Percentiles rank a stretch among this genome's conserved stretches.
These are phyloP conservation scores for Regulus satrapa DNA, from an alignment of 2,113 vertebrate genomes.

Conservation along the genomic window DNA sequence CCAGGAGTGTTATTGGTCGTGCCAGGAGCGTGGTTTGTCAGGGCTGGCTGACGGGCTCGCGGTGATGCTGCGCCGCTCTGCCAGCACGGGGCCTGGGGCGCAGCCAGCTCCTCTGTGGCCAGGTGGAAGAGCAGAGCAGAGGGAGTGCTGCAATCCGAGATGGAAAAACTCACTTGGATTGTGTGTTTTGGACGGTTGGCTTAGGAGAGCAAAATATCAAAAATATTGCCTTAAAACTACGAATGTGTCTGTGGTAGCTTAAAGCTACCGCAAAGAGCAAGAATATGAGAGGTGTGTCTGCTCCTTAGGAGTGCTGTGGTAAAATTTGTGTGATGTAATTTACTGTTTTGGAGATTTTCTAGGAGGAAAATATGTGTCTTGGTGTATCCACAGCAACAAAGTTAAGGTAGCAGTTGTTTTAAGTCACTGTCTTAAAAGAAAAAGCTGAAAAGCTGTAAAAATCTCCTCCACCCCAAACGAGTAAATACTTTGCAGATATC, in stretches of 20 bases:
- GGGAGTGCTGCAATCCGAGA: background rate
- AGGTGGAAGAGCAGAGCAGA: background rate
- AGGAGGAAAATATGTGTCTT: background rate
- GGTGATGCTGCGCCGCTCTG: accelerated
- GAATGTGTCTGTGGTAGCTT: background rate
- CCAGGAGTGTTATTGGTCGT: accelerated
- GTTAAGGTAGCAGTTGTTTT: background rate
- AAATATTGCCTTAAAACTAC: background rate
- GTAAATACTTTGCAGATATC: background rate
- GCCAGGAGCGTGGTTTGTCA: no score
- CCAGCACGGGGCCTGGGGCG: background rate
- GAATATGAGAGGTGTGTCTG: background rate
- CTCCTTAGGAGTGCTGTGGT: background rate
- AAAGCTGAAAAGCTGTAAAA: background rate
- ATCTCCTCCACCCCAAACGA: accelerated
- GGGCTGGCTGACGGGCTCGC: background rate
- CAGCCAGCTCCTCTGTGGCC: background rate
- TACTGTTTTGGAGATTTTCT: background rate
- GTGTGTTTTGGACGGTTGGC: background rate
- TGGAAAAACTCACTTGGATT: background rate
- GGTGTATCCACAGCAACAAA: background rate
- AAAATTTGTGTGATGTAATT: background rate
- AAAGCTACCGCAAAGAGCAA: background rate
- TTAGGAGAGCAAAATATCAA: background rate
- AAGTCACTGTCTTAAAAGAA: background rate